These are phyloP conservation scores for Habroteleia sp. DNA, from an alignment of 2,888 invertebrate species.

Conservation along the genomic window DNA sequence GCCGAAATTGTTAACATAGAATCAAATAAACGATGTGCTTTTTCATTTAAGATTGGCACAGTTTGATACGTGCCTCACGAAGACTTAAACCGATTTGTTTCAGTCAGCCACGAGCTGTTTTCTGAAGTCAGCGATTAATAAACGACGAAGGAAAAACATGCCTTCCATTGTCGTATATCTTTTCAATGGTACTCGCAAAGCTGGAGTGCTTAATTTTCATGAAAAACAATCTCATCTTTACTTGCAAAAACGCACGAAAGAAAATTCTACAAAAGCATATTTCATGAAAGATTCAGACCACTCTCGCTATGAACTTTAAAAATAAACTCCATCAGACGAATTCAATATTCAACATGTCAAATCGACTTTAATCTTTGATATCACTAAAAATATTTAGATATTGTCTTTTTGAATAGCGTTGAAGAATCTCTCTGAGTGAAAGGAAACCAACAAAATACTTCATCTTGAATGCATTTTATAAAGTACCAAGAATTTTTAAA, in stretches of 20 bases:
- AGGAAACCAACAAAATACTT: too few relatives aligned
- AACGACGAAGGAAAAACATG: conserved; percentile 31
- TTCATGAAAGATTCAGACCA: conserved; percentile 14
- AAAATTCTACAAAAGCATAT: conserved; percentile 13
- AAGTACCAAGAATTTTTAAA: too few relatives aligned
- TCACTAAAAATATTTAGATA: background rate
- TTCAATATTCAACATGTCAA: conserved; percentile 7
- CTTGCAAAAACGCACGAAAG: background rate
- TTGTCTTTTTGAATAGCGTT: too few relatives aligned
- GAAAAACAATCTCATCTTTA: conserved; percentile 8
- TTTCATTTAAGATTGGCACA: too few relatives aligned
- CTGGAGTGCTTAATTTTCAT: conserved; percentile 26
- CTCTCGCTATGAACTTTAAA: conserved; percentile 4
- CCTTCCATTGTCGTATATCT: conserved; percentile 21
- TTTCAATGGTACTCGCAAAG: conserved; percentile 10
- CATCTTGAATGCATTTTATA: too few relatives aligned
- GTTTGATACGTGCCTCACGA: too few relatives aligned
- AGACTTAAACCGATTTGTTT: too few relatives aligned
- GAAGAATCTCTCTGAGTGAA: too few relatives aligned
- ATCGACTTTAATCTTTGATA: conserved; percentile 2
- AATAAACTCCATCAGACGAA: conserved; percentile 6
- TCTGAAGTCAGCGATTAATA: conserved; percentile 24
- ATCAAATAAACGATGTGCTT: too few relatives aligned
- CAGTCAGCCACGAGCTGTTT: conserved; percentile 12
- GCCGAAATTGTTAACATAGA: too few relatives aligned